Evolutionary conservation across 2,888 invertebrate species (phyloP), one percentile per base, ranked within the genome.

Genomic region (Drosophila affinis): DNA sequence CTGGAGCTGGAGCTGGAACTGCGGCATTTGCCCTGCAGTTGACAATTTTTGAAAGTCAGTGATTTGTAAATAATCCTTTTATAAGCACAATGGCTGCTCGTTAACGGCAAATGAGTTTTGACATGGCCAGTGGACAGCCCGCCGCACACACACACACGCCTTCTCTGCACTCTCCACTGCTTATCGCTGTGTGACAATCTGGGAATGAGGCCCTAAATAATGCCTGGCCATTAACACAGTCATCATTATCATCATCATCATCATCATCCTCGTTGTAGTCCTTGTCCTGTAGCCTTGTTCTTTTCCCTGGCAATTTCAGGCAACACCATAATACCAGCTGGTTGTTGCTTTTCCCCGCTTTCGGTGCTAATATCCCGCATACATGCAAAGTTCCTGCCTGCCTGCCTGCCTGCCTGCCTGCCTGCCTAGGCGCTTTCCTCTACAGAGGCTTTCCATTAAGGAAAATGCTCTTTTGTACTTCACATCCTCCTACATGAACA

Each of bases 21-120:
- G 62, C 45, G 78, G 75, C 85, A 79, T 84, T 81, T 78, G 78
- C 78, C 79, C 89, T 90, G 87, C 87, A 88, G 87, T 88, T 89
- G 88, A 88, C 88, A 90, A 90, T 89, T 87, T 89, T 87, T 82
- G 80, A 88, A 88, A 90, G 79, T 87, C 91, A 90, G 88, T 91
- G 90, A 90, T 89, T 90, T 90, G 91, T 89, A 88, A 90, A 89
- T 90, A 90, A 90, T 90, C 91, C 90, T 90, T 90, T 90, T 91
- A 91, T 87, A 81, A 76, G 81, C 86, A 90, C 90, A 90, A 90
- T 90, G 81, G 87, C 76, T 79, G 87, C 89, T 90, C 90, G 90
- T 90, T 90, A 90, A 90, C 78, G 86, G 87, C 86, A 87, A 84
- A 84, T 84, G 83, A 84, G 87, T 84, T 84, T 87, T 84, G 82